Percentiles rank a stretch among this genome's conserved stretches.
These are phyloP conservation scores for Cyprinodon diabolis DNA, from an alignment of 2,797 vertebrate species.

Conservation along the genomic window DNA sequence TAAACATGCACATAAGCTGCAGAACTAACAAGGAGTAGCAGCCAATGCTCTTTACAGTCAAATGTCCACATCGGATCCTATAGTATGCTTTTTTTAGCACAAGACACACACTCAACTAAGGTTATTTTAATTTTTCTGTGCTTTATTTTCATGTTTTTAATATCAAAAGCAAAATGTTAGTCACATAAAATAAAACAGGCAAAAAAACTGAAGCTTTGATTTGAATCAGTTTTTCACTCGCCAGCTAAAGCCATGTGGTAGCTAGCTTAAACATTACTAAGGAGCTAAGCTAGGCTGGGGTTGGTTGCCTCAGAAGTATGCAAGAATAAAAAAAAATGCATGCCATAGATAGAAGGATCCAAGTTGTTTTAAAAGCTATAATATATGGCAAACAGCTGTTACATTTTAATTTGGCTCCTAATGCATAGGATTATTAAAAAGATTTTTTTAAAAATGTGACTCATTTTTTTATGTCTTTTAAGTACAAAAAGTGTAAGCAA, in stretches of 20 bases:
- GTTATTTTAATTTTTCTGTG: not conserved
- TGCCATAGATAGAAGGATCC: not conserved
- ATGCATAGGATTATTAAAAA: not conserved
- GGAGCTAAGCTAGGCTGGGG: not conserved
- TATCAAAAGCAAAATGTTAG: not conserved
- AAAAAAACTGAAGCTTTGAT: not conserved
- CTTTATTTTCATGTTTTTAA: not conserved
- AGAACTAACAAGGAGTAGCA: not conserved
- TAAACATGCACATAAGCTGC: not conserved
- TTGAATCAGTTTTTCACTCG: not conserved
- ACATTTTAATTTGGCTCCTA: not conserved
- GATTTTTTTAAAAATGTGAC: not conserved
- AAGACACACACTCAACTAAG: not conserved
- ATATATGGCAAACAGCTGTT: not conserved
- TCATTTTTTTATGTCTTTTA: not conserved
- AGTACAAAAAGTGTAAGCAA: not conserved
- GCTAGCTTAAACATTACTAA: conserved; percentile 2
- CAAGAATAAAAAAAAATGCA: not conserved
- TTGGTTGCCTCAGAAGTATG: not conserved
- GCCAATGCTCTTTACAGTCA: not conserved
- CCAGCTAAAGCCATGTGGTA: conserved; percentile 3
- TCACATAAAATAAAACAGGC: not conserved
- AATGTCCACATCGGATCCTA: not conserved
- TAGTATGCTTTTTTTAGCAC: not conserved
- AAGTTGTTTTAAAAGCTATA: no score